Conservation (phyloP, 1,140 invertebrate species). For the Parasteatoda tepidariorum region DNA sequence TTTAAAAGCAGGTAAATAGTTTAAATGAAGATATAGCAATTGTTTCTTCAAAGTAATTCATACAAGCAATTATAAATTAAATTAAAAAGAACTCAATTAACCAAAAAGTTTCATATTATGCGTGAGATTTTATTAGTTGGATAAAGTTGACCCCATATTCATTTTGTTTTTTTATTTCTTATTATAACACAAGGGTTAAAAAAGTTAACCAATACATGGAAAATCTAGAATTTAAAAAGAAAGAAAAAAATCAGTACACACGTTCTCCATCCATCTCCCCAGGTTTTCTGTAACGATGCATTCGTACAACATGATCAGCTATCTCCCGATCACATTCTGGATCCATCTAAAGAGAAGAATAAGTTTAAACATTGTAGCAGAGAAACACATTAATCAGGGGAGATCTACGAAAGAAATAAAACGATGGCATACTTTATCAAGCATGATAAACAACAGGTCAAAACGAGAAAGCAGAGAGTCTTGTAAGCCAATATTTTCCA, state of each 20-base stretch:
- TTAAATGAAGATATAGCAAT: no score
- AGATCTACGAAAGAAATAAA: no score
- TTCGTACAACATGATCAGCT: slow-evolving; percentile 95
- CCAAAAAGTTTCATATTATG: no score
- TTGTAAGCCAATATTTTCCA: slow-evolving; percentile 98
- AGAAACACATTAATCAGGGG: neutral
- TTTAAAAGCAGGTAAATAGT: no score
- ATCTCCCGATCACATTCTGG: slow-evolving; percentile 91
- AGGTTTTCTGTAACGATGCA: slow-evolving; percentile 94
- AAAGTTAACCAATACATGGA: neutral
- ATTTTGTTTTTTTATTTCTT: no score
- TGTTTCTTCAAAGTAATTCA: no score
- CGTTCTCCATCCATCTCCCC: slow-evolving; percentile 93
- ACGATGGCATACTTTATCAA: slow-evolving; percentile 78
- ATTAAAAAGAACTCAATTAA: no score
- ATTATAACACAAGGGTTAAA: no score
- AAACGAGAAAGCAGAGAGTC: slow-evolving; percentile 99
- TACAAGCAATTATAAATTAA: no score
- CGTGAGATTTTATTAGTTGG: no score
- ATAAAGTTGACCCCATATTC: no score
- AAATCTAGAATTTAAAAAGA: slow-evolving; percentile 7
- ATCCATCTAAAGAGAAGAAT: slow-evolving; percentile 72
- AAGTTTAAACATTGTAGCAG: neutral
- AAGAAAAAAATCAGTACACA: slow-evolving; percentile 62
- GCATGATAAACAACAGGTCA: slow-evolving; percentile 97